These are phyloP conservation scores for Carettochelys insculpta DNA, from an alignment of 2,113 vertebrate species.

Conservation along the genomic window DNA sequence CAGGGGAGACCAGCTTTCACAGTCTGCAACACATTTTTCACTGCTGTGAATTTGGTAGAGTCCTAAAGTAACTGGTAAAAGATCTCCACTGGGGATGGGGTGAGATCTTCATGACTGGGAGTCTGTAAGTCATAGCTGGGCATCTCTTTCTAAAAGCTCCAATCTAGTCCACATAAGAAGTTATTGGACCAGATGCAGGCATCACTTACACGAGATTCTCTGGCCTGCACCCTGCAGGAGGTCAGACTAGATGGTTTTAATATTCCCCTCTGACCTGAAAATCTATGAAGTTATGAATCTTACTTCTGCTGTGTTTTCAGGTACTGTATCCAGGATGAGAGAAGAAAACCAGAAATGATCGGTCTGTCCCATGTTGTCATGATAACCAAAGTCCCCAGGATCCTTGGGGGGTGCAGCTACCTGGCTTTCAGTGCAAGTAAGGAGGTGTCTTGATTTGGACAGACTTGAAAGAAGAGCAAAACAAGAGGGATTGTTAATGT, in stretches of 20 bases:
- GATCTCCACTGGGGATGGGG: background rate
- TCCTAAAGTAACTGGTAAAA: background rate
- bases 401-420: conserved; percentile 58
- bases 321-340: conserved; percentile 1
- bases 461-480: background rate
- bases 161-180: background rate
- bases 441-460: rapidly evolving
- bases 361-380: background rate
- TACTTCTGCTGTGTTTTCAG: background rate
- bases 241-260: background rate
- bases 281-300: background rate
- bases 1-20: no score
- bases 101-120: background rate
- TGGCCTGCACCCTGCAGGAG: background rate
- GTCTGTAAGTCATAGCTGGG: background rate
- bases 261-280: background rate
- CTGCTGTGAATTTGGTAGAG: no score
- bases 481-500: background rate
- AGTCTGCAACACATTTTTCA: no score
- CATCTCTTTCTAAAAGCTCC: background rate
- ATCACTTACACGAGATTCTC: background rate
- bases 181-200: background rate
- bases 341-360: background rate
- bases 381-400: conserved; percentile 44
- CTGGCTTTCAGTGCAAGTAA: conserved; percentile 43